Percentiles rank a stretch among this genome's conserved stretches.
Conservation (phyloP, 2,113 vertebrate genomes). For the Procavia capensis region DNA sequence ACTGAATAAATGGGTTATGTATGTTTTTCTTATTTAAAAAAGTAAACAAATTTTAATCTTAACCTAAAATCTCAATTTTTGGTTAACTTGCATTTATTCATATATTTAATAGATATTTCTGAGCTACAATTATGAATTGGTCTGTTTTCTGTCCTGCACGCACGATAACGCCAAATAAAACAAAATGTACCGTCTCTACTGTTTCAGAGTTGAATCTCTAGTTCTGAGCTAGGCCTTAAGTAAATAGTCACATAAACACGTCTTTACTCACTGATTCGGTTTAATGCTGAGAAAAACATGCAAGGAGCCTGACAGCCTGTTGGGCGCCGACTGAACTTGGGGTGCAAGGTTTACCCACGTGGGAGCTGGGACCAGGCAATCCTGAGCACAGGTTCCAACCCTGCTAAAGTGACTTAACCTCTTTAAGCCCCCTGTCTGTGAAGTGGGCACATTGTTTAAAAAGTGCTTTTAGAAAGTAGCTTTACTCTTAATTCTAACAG, state of each 20-base stretch:
- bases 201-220: not conserved
- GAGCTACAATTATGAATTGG: not conserved
- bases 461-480: not conserved
- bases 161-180: not conserved
- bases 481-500: slow-evolving; percentile 14
- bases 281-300: not conserved
- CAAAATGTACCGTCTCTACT: not conserved
- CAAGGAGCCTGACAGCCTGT: not conserved
- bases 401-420: not conserved
- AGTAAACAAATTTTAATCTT: not conserved
- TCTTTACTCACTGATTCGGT: not conserved
- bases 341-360: not conserved
- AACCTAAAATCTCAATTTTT: not conserved
- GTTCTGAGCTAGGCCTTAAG: not conserved
- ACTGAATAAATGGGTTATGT: not conserved
- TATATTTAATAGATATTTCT: not conserved
- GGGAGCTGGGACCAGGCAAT: not conserved
- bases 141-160: not conserved
- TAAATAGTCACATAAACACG: not conserved
- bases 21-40: not conserved
- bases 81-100: not conserved
- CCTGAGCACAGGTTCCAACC: not conserved
- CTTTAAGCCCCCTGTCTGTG: not conserved
- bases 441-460: not conserved
- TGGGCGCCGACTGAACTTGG: not conserved